Evolutionary conservation across 2,888 invertebrate genomes (phyloP), one percentile per base, ranked within the genome.

Genomic region (Dichetophora obliterata): DNA sequence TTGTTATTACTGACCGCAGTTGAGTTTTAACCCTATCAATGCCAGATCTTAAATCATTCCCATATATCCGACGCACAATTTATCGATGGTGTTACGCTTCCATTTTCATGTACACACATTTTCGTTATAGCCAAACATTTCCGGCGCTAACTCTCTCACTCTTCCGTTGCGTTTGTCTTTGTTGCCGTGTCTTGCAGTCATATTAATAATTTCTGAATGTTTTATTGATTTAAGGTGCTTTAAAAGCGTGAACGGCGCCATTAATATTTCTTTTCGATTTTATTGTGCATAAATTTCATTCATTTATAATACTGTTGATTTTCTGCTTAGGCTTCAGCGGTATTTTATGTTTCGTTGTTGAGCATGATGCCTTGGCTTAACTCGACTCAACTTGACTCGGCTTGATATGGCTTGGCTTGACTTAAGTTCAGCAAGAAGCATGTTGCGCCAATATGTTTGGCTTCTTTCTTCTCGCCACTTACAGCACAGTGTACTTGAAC

Each of bases 211-310:
- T 82, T 80, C 77, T 77, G 80, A 81, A 82, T 83, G 83, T 85
- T 86, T 85, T 84, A 84, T 86, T 89, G 89, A 89, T 89, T 88
- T 89, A 87, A 86, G 85, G 85, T 86, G 86, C 85, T 79, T 89
- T 88, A 87, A 88, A 89, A 89, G 89, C 89, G 89, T 89, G 89
- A 89, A 89, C 88, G 89, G 87, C 85, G 88, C 87, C 89, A 89
- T 89, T 89, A 89, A 89, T 89, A 89, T 89, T 88, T 88, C 88
- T 86, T 84, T 86, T 86, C 88, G 88, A 89, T 89, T 89, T 89
- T 87, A 88, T 89, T 89, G 87, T 88, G 88, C 88, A 89, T 89
- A 89, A 88, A 89, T 89, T 89, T 89, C 87, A 86, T 89, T 89
- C 89, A 89, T 89, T 89, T 89, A 89, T 89, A 89, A 88, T 89